phyloP scores from a whole-genome alignment of 2,797 vertebrate genomes.

The Sciurus vulgaris region DNA sequence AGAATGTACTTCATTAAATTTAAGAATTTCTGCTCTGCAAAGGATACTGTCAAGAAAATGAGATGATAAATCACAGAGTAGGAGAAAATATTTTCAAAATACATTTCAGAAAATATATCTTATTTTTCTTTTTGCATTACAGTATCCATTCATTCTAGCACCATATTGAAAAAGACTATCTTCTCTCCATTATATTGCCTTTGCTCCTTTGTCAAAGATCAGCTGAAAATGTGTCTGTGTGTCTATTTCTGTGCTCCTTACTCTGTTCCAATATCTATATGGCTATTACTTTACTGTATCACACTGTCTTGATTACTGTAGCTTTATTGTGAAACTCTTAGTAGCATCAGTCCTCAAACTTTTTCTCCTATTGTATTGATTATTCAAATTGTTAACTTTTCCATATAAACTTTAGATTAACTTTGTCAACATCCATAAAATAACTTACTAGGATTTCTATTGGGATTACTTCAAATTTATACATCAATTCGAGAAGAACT shows the following conservation, averaged over 20 bases:
- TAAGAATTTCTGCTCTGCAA: too few species aligned
- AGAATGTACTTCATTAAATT: too few species aligned
- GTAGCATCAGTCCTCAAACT: not conserved
- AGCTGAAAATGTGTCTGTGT: not conserved
- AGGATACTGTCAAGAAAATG: too few species aligned
- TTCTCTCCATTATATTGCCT: not conserved
- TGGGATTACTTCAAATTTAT: not conserved
- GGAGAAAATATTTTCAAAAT: too few species aligned
- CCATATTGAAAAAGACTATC: not conserved
- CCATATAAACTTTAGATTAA: not conserved
- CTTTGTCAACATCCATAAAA: not conserved
- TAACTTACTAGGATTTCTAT: not conserved
- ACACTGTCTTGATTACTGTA: not conserved
- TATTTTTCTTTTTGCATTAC: too few species aligned
- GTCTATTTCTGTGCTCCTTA: not conserved
- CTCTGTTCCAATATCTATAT: not conserved
- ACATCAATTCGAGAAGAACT: not conserved
- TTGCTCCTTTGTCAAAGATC: not conserved
- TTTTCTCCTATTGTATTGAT: not conserved
- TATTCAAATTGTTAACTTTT: not conserved
- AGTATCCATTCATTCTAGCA: not conserved
- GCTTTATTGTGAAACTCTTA: not conserved
- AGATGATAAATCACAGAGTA: too few species aligned
- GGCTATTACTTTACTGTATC: not conserved
- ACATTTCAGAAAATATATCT: too few species aligned